Evolutionary conservation across 2,888 invertebrate species (phyloP).

Genomic region (Rosalia funebris): DNA sequence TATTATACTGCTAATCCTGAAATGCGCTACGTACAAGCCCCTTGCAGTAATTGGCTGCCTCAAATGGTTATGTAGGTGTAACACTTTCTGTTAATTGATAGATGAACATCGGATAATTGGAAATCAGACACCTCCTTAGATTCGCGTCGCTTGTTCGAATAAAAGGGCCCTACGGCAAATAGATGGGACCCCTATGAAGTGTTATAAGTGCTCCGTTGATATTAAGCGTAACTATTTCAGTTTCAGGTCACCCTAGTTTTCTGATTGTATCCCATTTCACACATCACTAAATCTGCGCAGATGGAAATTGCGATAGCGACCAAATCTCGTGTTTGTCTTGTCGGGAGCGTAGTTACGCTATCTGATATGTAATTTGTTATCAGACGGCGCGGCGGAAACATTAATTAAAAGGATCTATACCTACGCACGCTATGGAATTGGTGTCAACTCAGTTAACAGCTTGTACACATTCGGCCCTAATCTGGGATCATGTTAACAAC

Average conservation of each 20-base stretch:
- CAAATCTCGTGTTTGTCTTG: slow-evolving; percentile 11
- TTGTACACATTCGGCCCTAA: slow-evolving; percentile 6
- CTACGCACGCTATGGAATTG: background rate
- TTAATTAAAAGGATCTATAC: slow-evolving; percentile 20
- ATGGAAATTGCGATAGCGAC: slow-evolving; percentile 31
- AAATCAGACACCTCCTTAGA: background rate
- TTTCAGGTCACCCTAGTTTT: slow-evolving; percentile 28
- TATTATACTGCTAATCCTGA: too few relatives aligned
- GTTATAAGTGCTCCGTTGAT: slow-evolving; percentile 26
- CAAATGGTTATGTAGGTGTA: too few relatives aligned
- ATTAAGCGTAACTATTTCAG: slow-evolving; percentile 36
- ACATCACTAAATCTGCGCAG: slow-evolving; percentile 37
- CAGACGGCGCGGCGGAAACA: slow-evolving; percentile 10
- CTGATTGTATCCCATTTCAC: slow-evolving; percentile 37
- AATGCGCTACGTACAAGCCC: too few relatives aligned
- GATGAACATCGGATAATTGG: background rate
- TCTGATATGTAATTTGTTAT: slow-evolving; percentile 26
- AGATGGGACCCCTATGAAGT: too few relatives aligned
- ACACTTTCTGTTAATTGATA: background rate
- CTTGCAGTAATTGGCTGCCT: too few relatives aligned
- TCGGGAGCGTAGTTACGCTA: slow-evolving; percentile 8
- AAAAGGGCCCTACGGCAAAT: too few relatives aligned
- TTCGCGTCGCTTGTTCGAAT: background rate
- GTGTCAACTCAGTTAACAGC: slow-evolving; percentile 9
- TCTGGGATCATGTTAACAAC: slow-evolving; percentile 16